A percentile compares a stretch with the other conserved stretches of the same genome.
phyloP scores from a whole-genome alignment of 2,797 vertebrate genomes.

The Cephalopachus bancanus region DNA sequence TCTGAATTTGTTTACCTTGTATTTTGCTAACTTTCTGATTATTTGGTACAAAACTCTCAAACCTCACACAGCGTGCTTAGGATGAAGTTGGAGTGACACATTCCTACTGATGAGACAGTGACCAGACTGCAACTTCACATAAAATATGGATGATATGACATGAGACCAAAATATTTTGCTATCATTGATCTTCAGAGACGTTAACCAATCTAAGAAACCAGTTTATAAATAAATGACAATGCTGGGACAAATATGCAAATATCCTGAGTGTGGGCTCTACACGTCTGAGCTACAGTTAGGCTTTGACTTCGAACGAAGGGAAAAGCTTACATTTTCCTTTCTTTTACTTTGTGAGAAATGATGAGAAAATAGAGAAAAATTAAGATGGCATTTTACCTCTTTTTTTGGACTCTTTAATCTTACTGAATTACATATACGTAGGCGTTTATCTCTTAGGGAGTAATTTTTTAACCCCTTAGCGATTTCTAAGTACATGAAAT shows the following conservation, averaged over 20 bases:
- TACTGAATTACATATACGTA: constrained; percentile 22
- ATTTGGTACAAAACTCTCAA: constrained; percentile 39
- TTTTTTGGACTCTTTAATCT: background rate
- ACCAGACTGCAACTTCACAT: constrained; percentile 3
- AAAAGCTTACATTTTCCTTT: background rate
- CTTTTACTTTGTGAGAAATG: constrained; percentile 6
- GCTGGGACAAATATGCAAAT: background rate
- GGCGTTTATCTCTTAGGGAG: background rate
- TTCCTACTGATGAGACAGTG: background rate
- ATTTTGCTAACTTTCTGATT: constrained; percentile 55
- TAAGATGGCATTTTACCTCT: background rate
- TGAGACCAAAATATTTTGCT: constrained; percentile 17
- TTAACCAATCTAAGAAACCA: constrained; percentile 25
- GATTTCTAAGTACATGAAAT: background rate
- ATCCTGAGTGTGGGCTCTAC: background rate
- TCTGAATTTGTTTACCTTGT: constrained; percentile 33
- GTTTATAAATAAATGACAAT: background rate
- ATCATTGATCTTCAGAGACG: background rate
- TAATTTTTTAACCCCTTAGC: constrained; percentile 49
- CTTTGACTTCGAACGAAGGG: background rate
- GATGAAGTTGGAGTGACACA: background rate
- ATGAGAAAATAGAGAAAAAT: background rate
- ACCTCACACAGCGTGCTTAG: background rate
- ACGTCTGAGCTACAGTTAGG: background rate
- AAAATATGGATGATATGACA: background rate